Percentiles rank a stretch among this genome's conserved stretches.
Conservation (phyloP, 2,113 vertebrate species). For the Balaenoptera acutorostrata region DNA sequence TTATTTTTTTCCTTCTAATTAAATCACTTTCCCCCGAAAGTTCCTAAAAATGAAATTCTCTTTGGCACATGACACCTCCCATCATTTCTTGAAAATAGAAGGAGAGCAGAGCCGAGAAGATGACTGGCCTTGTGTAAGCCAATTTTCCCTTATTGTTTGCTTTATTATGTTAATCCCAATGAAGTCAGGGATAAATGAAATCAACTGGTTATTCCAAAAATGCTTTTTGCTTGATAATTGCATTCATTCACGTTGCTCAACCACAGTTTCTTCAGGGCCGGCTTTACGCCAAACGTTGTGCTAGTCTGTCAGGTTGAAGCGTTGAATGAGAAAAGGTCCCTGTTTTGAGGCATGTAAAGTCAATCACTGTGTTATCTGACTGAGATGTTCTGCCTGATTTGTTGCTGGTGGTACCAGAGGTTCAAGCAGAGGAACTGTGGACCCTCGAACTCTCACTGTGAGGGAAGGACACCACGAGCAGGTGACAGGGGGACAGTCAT, state of each 20-base stretch:
- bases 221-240: neutral
- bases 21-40: neutral
- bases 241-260: neutral
- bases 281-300: neutral
- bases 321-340: neutral
- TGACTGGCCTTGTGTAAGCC: neutral
- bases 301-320: neutral
- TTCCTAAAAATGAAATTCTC: neutral
- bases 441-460: neutral
- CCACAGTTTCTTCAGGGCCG: neutral
- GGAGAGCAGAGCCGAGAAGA: neutral
- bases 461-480: neutral
- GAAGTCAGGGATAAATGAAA: neutral
- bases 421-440: neutral
- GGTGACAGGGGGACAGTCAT: neutral
- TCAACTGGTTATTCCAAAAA: neutral
- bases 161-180: neutral
- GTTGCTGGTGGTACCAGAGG: neutral
- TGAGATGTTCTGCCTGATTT: neutral
- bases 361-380: neutral
- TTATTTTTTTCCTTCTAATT: neutral
- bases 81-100: neutral
- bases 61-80: neutral
- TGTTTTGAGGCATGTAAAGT: neutral
- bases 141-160: neutral